phyloP scores from a whole-genome alignment of 2,888 invertebrate genomes.

The Hyalella azteca region DNA sequence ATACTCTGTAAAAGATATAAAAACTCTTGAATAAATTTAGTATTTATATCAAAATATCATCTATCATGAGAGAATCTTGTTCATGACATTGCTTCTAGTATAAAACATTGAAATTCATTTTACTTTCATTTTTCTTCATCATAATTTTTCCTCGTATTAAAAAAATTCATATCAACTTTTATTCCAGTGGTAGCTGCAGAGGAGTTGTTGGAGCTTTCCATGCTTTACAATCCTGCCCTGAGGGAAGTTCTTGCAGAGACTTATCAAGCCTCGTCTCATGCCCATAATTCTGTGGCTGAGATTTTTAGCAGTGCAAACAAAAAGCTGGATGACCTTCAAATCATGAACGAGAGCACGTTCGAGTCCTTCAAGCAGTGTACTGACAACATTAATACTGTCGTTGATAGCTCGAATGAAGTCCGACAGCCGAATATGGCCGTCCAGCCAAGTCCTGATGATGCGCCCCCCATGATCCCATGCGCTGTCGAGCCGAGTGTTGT shows the following conservation, averaged over 20 bases:
- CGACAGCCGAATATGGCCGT: no score
- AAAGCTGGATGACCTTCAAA: not conserved
- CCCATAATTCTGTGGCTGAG: no score
- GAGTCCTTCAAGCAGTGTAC: not conserved
- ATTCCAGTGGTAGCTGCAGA: constrained; percentile 1
- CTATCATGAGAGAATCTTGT: not conserved
- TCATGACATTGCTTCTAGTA: no score
- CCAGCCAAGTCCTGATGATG: no score
- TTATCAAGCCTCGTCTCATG: not conserved
- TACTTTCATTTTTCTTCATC: not conserved
- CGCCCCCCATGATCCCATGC: no score
- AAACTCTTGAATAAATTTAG: not conserved
- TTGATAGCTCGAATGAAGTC: no score
- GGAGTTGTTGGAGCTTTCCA: not conserved
- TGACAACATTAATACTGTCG: not conserved
- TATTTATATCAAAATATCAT: not conserved
- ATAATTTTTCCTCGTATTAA: not conserved
- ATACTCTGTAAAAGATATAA: not conserved
- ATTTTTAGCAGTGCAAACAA: not conserved
- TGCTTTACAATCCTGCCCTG: not conserved
- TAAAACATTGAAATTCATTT: not conserved
- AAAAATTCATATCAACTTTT: not conserved
- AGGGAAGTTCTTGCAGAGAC: not conserved
- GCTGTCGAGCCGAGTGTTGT: no score
- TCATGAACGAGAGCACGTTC: not conserved